Conservation (phyloP, 2,797 vertebrate genomes). For the Enteromius treurensis region DNA sequence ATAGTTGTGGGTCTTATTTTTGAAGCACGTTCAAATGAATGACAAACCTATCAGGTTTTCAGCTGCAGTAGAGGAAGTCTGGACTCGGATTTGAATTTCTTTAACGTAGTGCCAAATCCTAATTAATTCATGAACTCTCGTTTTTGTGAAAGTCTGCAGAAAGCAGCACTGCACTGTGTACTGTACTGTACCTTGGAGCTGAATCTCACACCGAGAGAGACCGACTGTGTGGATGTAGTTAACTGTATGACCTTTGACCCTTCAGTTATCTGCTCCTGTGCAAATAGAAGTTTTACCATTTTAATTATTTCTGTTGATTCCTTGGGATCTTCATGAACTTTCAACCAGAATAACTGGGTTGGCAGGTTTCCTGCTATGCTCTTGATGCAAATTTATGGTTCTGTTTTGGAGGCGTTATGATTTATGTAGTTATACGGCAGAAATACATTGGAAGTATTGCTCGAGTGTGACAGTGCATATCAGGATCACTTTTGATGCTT, state of each 20-base stretch:
- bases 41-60: constrained; percentile 47
- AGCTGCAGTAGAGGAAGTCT: constrained; percentile 37
- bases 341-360: not conserved
- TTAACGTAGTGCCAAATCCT: constrained; percentile 52
- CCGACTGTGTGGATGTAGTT: not conserved
- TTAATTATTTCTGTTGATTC: not conserved
- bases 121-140: constrained; percentile 60
- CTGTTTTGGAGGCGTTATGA: not conserved
- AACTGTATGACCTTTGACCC: not conserved
- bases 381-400: constrained; percentile 4
- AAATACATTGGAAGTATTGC: not conserved
- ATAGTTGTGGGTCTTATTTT: constrained; percentile 22
- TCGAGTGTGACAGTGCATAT: not conserved
- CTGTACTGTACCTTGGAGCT: constrained; percentile 12
- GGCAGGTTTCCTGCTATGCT: not conserved
- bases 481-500: not conserved
- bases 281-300: not conserved
- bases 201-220: not conserved
- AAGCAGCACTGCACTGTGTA: constrained; percentile 29
- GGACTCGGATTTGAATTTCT: constrained; percentile 54
- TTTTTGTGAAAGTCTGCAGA: constrained; percentile 60
- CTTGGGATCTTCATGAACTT: constrained; percentile 3
- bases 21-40: constrained; percentile 27
- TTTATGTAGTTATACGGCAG: not conserved
- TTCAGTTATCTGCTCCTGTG: not conserved